phyloP scores from a whole-genome alignment of 2,797 vertebrate genomes.

The Euthynnus affinis region DNA sequence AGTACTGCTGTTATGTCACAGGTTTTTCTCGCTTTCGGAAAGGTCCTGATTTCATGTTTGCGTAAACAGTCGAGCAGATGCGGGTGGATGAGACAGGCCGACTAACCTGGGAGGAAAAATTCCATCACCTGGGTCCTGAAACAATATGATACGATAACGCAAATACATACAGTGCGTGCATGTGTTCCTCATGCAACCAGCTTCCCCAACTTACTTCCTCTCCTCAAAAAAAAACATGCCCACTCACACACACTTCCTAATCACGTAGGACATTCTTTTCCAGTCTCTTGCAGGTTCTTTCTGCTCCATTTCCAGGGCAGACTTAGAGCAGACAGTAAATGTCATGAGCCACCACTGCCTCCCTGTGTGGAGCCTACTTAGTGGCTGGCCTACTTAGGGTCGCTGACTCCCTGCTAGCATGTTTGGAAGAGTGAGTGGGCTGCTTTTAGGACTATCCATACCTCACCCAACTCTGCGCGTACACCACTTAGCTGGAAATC shows the following conservation, averaged over 20 bases:
- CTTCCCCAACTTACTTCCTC: conserved; percentile 1
- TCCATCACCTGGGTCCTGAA: conserved; percentile 35
- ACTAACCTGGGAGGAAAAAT: conserved; percentile 45
- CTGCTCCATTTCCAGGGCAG: conserved; percentile 61
- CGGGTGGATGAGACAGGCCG: conserved; percentile 17
- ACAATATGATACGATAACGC: neutral
- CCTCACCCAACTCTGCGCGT: conserved; percentile 32
- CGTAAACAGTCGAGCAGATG: conserved; percentile 53
- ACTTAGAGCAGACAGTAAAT: conserved; percentile 64
- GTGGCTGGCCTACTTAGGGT: conserved; percentile 68
- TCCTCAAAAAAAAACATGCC: conserved; percentile 9
- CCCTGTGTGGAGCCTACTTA: conserved; percentile 47
- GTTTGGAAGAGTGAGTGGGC: conserved; percentile 38
- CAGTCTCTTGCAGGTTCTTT: conserved; percentile 39
- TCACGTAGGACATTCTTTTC: conserved; percentile 16
- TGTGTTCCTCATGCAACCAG: neutral
- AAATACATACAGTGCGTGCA: neutral
- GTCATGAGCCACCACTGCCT: conserved; percentile 52
- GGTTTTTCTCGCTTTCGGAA: conserved; percentile 37
- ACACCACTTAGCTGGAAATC: conserved; percentile 38
- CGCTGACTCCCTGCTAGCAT: conserved; percentile 61
- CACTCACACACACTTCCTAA: neutral
- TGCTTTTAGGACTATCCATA: conserved; percentile 50
- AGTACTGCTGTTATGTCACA: conserved; percentile 48
- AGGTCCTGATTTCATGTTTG: conserved; percentile 51